A percentile compares a stretch with the other conserved stretches of the same genome.
Conservation (phyloP, 2,888 invertebrate genomes). For the Cantharis rufa region DNA sequence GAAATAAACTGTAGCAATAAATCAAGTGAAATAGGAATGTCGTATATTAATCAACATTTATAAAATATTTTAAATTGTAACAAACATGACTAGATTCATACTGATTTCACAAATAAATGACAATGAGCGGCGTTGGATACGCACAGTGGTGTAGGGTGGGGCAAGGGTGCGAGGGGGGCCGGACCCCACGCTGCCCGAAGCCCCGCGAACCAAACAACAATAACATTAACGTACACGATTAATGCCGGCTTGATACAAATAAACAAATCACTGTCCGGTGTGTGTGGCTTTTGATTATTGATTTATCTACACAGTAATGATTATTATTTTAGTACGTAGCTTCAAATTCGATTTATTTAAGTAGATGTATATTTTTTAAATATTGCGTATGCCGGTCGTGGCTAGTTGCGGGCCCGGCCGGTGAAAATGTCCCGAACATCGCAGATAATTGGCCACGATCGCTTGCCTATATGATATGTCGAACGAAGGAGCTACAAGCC, state of each 20-base stretch:
- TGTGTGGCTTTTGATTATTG: constrained; percentile 49
- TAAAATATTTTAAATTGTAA: constrained; percentile 62
- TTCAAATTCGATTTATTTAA: constrained; percentile 51
- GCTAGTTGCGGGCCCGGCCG: constrained; percentile 48
- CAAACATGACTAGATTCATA: constrained; percentile 62
- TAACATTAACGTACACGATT: constrained; percentile 55
- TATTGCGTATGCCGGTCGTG: constrained; percentile 50
- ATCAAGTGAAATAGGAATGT: constrained; percentile 58
- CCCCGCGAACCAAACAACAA: constrained; percentile 56
- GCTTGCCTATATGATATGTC: constrained; percentile 33
- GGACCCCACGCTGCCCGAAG: constrained; percentile 56
- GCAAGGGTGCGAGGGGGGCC: constrained; percentile 54
- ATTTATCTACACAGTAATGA: constrained; percentile 58
- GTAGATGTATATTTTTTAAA: constrained; percentile 37
- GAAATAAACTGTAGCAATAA: constrained; percentile 10
- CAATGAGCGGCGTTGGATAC: constrained; percentile 54
- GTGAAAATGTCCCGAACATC: constrained; percentile 34
- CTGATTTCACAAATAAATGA: constrained; percentile 58
- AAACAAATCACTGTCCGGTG: constrained; percentile 52
- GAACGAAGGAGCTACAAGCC: constrained; percentile 37
- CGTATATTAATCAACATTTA: constrained; percentile 62
- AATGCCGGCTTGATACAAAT: constrained; percentile 43
- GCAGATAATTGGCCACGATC: constrained; percentile 21
- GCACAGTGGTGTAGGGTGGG: constrained; percentile 39
- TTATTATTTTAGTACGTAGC: constrained; percentile 48